Evolutionary conservation across 2,113 vertebrate species (phyloP).

Genomic region (Boulengerochromis microlepis): DNA sequence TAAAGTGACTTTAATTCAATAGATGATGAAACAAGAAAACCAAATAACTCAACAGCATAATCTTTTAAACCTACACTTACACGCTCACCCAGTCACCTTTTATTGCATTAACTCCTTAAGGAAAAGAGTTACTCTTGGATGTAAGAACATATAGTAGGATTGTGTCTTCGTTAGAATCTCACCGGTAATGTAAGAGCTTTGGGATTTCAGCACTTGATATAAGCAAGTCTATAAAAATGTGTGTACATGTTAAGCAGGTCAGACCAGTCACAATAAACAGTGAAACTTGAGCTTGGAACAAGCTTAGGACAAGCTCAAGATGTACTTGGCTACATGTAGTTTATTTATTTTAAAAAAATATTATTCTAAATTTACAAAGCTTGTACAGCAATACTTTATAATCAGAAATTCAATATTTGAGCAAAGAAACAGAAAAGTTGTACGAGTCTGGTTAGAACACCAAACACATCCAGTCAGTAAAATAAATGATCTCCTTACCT

Average conservation of each 20-base stretch:
- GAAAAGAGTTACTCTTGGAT: not conserved
- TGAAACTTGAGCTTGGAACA: not conserved
- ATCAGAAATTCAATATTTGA: not conserved
- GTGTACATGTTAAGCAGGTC: not conserved
- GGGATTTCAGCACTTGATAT: not conserved
- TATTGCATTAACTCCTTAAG: not conserved
- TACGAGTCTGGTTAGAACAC: not conserved
- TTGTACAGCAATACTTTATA: not conserved
- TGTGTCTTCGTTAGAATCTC: not conserved
- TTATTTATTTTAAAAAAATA: not conserved
- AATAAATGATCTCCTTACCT: conserved; percentile 42
- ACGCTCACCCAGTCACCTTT: not conserved
- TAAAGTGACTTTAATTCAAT: not conserved
- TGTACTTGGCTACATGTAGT: not conserved
- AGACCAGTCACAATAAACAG: not conserved
- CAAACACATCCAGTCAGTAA: not conserved
- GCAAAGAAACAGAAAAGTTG: not conserved
- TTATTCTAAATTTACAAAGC: not conserved
- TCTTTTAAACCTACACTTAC: not conserved
- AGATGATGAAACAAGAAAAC: not conserved
- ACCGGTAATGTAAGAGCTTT: not conserved
- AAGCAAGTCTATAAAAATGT: not conserved
- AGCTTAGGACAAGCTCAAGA: not conserved
- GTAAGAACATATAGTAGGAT: not conserved
- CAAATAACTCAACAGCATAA: not conserved